phyloP scores from a whole-genome alignment of 2,888 invertebrate genomes.

The Oligia latruncula region DNA sequence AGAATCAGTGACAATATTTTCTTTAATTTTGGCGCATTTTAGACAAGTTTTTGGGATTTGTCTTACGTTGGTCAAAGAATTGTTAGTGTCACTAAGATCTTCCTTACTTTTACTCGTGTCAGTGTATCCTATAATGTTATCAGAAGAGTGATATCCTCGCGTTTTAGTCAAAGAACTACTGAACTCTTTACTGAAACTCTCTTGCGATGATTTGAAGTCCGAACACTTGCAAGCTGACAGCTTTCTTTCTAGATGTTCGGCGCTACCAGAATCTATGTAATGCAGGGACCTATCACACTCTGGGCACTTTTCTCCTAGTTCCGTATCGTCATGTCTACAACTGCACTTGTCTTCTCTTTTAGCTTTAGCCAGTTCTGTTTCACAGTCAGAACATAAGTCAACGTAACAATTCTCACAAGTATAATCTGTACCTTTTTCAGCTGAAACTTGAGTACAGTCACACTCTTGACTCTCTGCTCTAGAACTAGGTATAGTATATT shows the following conservation, averaged over 20 bases:
- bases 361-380: constrained; percentile 79
- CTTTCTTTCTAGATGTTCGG: constrained; percentile 84
- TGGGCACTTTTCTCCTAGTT: constrained; percentile 81
- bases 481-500: constrained; percentile 78
- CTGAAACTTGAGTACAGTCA: constrained; percentile 82
- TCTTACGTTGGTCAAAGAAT: constrained; percentile 79
- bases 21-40: constrained; percentile 88
- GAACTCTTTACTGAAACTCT: constrained; percentile 85
- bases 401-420: constrained; percentile 86
- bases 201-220: constrained; percentile 87
- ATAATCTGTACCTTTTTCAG: constrained; percentile 85
- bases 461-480: constrained; percentile 80
- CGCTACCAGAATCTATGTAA: constrained; percentile 84
- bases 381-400: constrained; percentile 86
- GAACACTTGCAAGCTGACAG: constrained; percentile 82
- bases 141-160: constrained; percentile 86
- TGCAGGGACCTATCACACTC: constrained; percentile 86
- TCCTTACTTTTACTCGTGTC: constrained; percentile 82
- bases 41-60: constrained; percentile 85
- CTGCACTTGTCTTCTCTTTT: constrained; percentile 79
- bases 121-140: constrained; percentile 84
- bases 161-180: constrained; percentile 81
- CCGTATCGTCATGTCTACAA: constrained; percentile 76
- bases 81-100: constrained; percentile 80
- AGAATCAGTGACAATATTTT: constrained; percentile 86